Evolutionary conservation across 2,113 vertebrate species (phyloP), one percentile per base, ranked within the genome.

Genomic region (Anseranas semipalmata): DNA sequence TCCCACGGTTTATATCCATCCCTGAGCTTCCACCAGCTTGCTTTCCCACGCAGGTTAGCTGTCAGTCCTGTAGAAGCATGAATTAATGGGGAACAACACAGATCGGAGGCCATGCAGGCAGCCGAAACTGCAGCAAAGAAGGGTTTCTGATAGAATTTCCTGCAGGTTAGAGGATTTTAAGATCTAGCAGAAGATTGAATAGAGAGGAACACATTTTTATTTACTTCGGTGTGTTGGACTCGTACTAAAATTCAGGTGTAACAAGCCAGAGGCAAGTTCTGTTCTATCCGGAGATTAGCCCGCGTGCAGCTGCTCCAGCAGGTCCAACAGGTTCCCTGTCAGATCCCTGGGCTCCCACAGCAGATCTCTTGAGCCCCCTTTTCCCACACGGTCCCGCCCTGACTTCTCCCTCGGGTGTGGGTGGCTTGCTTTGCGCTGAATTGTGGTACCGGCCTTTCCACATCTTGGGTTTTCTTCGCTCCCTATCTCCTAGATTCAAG

Each of bases 241-340:
- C 28, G 2, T 39, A 72, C 73, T 33, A 79, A 75, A 68, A 72
- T 2, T 59, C 6, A 43, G 48, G 56, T 68, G 85, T 74, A 72
- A 78, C 46, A 72, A 93, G 95, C 76, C 88, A 94, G 94, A 82
- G 86, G 96, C 88, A 75, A 94, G 56, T 81, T 94, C 15, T 96
- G 72, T 88, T 93, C 79, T 59, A 2, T 46, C 77, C 0, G 0
- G 83, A 96, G 90, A 86, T 86, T 50, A 92, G 46, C n/a, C 0
- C 0, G 0, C 9, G 62, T 43, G 45, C 68, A 92, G 92, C 93
- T 89, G 95, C 85, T 93, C 91, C 88, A 95, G 95, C 96, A 95
- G 83, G 96, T 75, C 96, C 76, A 71, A 67, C 96, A 96, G 86
- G 96, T 96, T 96, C 93, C 84, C 60, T 3, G n/a, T 39, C 73